Evolutionary conservation across 2,888 invertebrate genomes (phyloP).

Genomic region (Smittia aterrima): DNA sequence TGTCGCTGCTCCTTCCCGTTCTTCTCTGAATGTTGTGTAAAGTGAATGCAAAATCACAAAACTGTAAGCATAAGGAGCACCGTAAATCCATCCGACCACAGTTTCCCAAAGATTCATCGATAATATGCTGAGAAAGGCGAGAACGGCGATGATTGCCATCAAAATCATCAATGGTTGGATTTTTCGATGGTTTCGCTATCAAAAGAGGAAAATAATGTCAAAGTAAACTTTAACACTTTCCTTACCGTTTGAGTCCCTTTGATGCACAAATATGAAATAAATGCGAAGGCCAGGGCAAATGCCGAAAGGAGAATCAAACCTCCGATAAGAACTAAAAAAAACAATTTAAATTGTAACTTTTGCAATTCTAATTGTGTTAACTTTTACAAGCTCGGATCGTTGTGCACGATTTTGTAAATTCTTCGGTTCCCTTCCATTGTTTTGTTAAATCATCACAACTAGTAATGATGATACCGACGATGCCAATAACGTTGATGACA

Average conservation of each 20-base stretch:
- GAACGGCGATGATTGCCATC: background rate
- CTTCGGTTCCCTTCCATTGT: background rate
- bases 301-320: no score
- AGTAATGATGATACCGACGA: background rate
- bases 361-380: no score
- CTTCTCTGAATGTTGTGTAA: no score
- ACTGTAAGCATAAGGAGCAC: background rate
- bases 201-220: background rate
- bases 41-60: background rate
- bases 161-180: background rate
- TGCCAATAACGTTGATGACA: background rate
- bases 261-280: background rate
- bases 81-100: background rate
- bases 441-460: background rate
- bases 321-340: no score
- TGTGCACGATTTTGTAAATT: background rate
- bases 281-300: no score
- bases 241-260: background rate
- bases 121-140: background rate
- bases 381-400: background rate
- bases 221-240: background rate
- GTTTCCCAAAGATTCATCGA: background rate
- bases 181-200: background rate
- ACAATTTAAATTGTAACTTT: no score
- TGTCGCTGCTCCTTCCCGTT: no score